Percentiles rank a stretch among this genome's conserved stretches.
phyloP scores from a whole-genome alignment of 2,797 vertebrate species.

The Pantherophis alleghaniensis region DNA sequence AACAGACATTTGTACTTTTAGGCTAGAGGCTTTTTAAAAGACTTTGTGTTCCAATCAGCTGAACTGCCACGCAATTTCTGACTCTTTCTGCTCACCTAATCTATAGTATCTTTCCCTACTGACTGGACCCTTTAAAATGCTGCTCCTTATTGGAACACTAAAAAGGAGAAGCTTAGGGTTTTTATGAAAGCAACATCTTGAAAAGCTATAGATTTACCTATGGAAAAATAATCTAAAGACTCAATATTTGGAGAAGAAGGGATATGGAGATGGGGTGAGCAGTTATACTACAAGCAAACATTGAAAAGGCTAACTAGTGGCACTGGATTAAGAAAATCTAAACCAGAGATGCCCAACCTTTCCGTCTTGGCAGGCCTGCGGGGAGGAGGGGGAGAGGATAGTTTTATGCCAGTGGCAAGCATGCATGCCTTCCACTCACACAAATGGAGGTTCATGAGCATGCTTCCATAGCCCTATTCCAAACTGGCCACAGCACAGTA shows the following conservation, averaged over 20 bases:
- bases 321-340: neutral
- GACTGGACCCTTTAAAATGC: slow-evolving; percentile 19
- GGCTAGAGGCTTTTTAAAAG: slow-evolving; percentile 27
- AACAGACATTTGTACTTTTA: slow-evolving; percentile 35
- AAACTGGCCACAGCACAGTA: neutral
- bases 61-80: neutral
- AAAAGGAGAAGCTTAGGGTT: neutral
- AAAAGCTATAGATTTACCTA: neutral
- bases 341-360: neutral
- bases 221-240: neutral
- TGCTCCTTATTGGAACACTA: neutral
- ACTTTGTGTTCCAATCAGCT: slow-evolving; percentile 20
- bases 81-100: slow-evolving; percentile 12
- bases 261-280: neutral
- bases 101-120: neutral
- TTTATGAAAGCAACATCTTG: neutral
- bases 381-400: neutral
- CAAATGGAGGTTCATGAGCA: neutral
- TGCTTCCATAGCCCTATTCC: neutral
- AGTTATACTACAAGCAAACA: neutral
- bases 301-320: neutral
- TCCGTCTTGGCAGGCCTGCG: neutral
- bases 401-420: neutral
- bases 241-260: neutral
- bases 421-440: neutral